Conservation (phyloP, 2,888 invertebrate genomes). For the Brassicogethes aeneus region DNA sequence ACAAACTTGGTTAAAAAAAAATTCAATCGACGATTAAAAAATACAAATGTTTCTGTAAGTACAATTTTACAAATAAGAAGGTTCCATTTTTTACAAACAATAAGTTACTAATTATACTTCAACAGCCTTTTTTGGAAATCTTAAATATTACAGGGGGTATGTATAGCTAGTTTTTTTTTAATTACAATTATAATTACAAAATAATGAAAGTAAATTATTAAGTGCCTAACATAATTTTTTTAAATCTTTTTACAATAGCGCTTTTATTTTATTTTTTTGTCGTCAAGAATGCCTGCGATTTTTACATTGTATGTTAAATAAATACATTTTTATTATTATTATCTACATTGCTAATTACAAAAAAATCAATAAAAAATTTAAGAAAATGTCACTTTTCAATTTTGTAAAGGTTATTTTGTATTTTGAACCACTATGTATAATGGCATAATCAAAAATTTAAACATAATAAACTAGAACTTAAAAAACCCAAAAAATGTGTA, state of each 20-base stretch:
- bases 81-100: constrained; percentile 34
- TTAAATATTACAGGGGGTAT: constrained; percentile 9
- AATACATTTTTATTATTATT: too few species aligned
- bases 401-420: too few species aligned
- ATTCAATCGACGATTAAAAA: constrained; percentile 19
- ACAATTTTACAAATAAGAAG: constrained; percentile 28
- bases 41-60: constrained; percentile 29
- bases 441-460: too few species aligned
- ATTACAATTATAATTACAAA: constrained; percentile 31
- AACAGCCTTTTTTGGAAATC: constrained; percentile 36
- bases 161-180: constrained; percentile 35
- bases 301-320: too few species aligned
- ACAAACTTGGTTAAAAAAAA: constrained; percentile 10
- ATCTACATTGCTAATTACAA: too few species aligned
- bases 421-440: too few species aligned
- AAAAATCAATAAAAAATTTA: too few species aligned
- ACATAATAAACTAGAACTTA: too few species aligned
- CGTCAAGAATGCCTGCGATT: constrained; percentile 18
- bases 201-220: constrained; percentile 36
- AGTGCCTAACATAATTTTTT: constrained; percentile 21
- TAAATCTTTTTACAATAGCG: constrained; percentile 10
- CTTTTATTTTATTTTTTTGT: constrained; percentile 15
- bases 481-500: too few species aligned
- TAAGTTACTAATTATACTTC: constrained; percentile 38
- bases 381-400: too few species aligned